Percentiles rank a stretch among this genome's conserved stretches.
Evolutionary conservation across 2,888 invertebrate genomes (phyloP).

Genomic region (Caenorhabditis angaria): DNA sequence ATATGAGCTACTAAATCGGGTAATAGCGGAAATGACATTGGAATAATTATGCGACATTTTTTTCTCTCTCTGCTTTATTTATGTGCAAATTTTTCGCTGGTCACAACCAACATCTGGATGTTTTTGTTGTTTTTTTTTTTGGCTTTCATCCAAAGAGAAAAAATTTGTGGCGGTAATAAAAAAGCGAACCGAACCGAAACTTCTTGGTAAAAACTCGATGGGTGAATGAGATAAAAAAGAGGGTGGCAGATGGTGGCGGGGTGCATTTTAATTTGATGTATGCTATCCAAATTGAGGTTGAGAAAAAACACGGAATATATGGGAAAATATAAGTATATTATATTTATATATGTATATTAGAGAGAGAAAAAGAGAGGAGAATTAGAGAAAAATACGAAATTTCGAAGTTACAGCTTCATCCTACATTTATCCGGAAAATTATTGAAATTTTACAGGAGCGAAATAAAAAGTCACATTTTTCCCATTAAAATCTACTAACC

Average conservation of each 20-base stretch:
- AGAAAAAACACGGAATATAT: too few relatives aligned
- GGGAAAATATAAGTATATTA: too few relatives aligned
- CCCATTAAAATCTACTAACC: too few relatives aligned
- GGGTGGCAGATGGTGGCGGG: not conserved
- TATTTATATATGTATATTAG: too few relatives aligned
- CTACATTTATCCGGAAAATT: too few relatives aligned
- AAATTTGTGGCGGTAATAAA: too few relatives aligned
- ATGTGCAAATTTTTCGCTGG: not conserved
- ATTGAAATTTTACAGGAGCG: too few relatives aligned
- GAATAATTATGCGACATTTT: not conserved
- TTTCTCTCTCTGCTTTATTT: not conserved
- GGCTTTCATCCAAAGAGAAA: not conserved
- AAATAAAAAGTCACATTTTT: too few relatives aligned
- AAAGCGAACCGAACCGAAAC: not conserved
- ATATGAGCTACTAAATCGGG: conserved; percentile 3
- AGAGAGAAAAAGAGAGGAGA: too few relatives aligned
- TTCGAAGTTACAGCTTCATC: too few relatives aligned
- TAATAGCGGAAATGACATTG: conserved; percentile 4
- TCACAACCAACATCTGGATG: not conserved
- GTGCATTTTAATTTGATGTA: conserved; percentile 2
- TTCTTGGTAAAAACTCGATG: not conserved
- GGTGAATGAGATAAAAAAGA: not conserved
- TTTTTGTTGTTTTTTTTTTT: not conserved
- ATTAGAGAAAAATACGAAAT: too few relatives aligned
- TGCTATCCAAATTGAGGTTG: not conserved